Conservation (phyloP, 2,888 invertebrate species). For the Eupithecia insigniata region DNA sequence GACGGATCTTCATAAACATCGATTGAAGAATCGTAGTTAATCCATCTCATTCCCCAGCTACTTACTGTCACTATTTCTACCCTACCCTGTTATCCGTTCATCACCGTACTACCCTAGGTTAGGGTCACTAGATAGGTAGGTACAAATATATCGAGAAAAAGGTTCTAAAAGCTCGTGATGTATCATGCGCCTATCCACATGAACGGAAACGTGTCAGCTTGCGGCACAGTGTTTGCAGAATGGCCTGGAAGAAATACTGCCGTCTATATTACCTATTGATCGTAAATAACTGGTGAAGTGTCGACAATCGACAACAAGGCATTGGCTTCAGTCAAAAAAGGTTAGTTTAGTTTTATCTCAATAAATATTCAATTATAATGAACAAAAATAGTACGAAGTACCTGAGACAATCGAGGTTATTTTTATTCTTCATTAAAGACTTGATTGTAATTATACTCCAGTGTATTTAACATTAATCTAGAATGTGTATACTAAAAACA, state of each 20-base stretch:
- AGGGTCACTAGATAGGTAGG: neutral
- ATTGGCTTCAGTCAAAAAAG: neutral
- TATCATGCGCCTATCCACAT: constrained; percentile 28
- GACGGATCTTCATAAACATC: neutral
- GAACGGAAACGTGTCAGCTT: constrained; percentile 47
- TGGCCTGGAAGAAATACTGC: constrained; percentile 28
- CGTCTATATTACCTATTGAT: neutral
- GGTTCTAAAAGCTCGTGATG: constrained; percentile 3
- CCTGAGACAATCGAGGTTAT: neutral
- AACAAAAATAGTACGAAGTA: no score
- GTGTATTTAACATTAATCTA: no score
- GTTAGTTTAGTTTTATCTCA: neutral
- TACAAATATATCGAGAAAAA: neutral
- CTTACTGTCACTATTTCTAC: neutral
- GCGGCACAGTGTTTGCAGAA: constrained; percentile 37
- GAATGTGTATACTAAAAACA: no score
- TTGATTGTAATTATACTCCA: no score
- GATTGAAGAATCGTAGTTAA: neutral
- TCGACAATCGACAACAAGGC: neutral
- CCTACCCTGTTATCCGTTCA: no score
- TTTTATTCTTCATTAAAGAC: no score
- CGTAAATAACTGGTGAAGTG: neutral
- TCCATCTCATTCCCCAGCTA: neutral
- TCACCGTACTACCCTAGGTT: neutral
- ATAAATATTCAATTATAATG: no score